Base-by-base conservation (phyloP, 2,888 invertebrate genomes). In the Leptothorax acervorum region DNA sequence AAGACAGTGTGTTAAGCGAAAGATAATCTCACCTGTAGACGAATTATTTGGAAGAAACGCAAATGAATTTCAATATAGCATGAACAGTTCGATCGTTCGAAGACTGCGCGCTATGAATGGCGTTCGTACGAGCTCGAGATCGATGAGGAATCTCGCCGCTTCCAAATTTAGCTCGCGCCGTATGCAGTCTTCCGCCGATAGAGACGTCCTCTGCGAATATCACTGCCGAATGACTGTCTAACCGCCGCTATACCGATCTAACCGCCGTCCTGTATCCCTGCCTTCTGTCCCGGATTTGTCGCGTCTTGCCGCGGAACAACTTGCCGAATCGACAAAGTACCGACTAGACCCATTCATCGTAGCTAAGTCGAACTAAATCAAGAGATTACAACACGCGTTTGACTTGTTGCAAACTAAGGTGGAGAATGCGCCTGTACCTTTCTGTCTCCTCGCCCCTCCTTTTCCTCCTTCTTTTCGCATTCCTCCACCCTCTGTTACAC, bases 281-380 rank as follows among this genome's bases (percentile, higher is more conserved):
- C 11, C 53, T 23, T 28, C 75, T 5, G 23, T 45, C 18, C 65
- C 15, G 28, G 35, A 60, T 65, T 53, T 78, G 83, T 81, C 84
- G 79, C 68, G 23, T 23, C 75, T 28, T n/a, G 35, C 66, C 15
- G n/a, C 53, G 48, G 66, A 70, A 82, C 62, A 65, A 63, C n/a
- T 53, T 23, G 53, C 53, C 78, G 84, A 31, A 31, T 68, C 31
- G 85, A 84, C 89, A 75, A 85, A 85, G 84, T 85, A 78, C 55
- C 81, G 57, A 60, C 35, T 42, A 82, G 82, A 81, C 79, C 70
- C 79, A 83, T 83, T 60, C 63, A 8, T 71, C 39, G n/a, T 68
- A 42, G 63, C 85, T 90, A 87, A 88, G 86, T 89, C 88, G 85
- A 91, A 90, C 90, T 90, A 91, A 91, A 91, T 91, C 89, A 90